Conservation (phyloP, 2,113 vertebrate genomes). For the Ellobius talpinus region DNA sequence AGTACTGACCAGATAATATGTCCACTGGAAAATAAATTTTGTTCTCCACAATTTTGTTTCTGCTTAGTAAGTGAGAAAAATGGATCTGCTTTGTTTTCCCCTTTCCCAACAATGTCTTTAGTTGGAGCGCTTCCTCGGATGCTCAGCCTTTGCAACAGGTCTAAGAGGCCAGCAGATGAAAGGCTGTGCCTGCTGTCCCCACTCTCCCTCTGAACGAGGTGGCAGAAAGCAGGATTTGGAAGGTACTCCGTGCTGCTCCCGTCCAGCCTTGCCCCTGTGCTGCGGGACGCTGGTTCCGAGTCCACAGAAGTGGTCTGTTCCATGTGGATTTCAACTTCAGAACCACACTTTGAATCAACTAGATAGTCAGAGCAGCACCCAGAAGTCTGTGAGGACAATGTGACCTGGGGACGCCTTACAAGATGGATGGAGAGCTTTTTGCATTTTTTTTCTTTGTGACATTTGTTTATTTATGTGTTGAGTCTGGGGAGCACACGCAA, state of each 20-base stretch:
- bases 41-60: conserved; percentile 71
- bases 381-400: conserved; percentile 22
- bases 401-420: neutral
- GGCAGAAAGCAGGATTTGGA: conserved; percentile 29
- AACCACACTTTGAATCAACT: neutral
- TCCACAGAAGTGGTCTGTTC: conserved; percentile 17
- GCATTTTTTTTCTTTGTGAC: neutral
- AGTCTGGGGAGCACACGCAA: neutral
- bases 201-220: conserved; percentile 9
- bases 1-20: conserved; percentile 64
- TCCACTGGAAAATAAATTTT: conserved; percentile 60
- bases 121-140: conserved; percentile 47
- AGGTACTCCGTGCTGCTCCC: neutral
- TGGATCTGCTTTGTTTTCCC: conserved; percentile 54
- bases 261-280: neutral
- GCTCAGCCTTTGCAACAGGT: conserved; percentile 1
- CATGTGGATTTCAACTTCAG: conserved; percentile 42
- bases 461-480: neutral
- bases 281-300: neutral
- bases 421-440: neutral
- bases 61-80: conserved; percentile 66
- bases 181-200: neutral
- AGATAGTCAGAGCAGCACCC: conserved; percentile 45
- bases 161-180: conserved; percentile 52
- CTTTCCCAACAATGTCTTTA: conserved; percentile 6